Conservation (phyloP, 2,797 vertebrate genomes). For the Microcaecilia unicolor region DNA sequence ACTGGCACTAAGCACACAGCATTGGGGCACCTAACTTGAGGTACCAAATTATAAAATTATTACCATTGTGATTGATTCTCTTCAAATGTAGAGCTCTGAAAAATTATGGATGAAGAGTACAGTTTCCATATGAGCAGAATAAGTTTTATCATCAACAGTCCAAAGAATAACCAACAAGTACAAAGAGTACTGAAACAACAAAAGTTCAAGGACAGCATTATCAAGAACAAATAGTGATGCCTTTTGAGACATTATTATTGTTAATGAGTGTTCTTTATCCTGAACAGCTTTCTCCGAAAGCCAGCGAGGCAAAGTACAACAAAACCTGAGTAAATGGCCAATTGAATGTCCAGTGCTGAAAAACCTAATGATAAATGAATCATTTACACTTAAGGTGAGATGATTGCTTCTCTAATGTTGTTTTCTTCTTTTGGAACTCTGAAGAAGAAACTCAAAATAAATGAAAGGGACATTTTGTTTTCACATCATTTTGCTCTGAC, state of each 20-base stretch:
- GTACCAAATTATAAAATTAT: too few relatives aligned
- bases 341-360: slow-evolving; percentile 18
- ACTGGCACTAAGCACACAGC: too few relatives aligned
- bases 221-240: slow-evolving; percentile 10
- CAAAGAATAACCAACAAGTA: slow-evolving; percentile 1
- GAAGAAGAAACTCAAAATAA: neutral
- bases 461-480: too few relatives aligned
- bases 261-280: slow-evolving; percentile 30
- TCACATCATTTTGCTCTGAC: too few relatives aligned
- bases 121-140: slow-evolving; percentile 15
- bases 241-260: slow-evolving; percentile 17
- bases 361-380: slow-evolving; percentile 21
- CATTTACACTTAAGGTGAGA: slow-evolving; percentile 25
- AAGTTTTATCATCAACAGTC: slow-evolving; percentile 14
- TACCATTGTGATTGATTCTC: too few relatives aligned
- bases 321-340: slow-evolving; percentile 22
- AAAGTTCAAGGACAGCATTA: slow-evolving; percentile 13
- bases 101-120: slow-evolving; percentile 9
- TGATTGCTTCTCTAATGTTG: slow-evolving; percentile 6
- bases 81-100: too few relatives aligned
- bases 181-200: slow-evolving; percentile 18
- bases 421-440: slow-evolving; percentile 6
- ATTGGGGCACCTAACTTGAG: too few relatives aligned
- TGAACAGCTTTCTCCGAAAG: slow-evolving; percentile 22
- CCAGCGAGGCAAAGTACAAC: slow-evolving; percentile 22